Conservation (phyloP, 2,797 vertebrate genomes). For the Sylvia borin region DNA sequence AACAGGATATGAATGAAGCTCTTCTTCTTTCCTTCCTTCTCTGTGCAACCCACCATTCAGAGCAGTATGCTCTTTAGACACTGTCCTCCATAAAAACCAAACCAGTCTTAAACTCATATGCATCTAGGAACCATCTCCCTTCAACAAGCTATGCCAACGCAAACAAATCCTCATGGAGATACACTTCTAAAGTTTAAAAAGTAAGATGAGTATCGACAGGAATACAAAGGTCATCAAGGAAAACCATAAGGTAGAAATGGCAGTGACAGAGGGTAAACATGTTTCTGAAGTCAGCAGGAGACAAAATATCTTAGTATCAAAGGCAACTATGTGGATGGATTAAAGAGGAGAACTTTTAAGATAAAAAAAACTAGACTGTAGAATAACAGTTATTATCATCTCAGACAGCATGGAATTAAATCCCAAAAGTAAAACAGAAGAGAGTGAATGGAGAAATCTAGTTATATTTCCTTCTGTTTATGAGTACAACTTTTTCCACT, state of each 20-base stretch:
- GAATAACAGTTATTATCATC: background rate
- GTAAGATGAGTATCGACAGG: background rate
- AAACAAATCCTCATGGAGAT: background rate
- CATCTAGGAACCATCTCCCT: background rate
- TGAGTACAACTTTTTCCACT: background rate
- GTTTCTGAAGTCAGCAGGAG: background rate
- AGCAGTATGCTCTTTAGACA: background rate
- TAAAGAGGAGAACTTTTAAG: background rate
- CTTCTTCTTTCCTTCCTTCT: background rate
- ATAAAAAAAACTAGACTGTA: background rate
- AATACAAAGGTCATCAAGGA: background rate
- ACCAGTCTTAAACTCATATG: background rate
- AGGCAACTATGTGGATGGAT: background rate
- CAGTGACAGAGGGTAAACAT: background rate
- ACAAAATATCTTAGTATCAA: background rate
- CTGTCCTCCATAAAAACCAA: background rate
- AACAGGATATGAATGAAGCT: background rate
- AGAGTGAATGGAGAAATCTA: background rate
- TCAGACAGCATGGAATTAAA: background rate
- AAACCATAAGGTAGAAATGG: background rate
- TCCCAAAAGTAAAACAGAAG: background rate
- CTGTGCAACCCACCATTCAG: accelerated
- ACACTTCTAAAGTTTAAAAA: background rate
- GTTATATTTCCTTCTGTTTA: background rate
- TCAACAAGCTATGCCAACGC: background rate